These are phyloP conservation scores for Heterotilapia buettikoferi DNA, from an alignment of 2,113 vertebrate genomes.

Conservation along the genomic window DNA sequence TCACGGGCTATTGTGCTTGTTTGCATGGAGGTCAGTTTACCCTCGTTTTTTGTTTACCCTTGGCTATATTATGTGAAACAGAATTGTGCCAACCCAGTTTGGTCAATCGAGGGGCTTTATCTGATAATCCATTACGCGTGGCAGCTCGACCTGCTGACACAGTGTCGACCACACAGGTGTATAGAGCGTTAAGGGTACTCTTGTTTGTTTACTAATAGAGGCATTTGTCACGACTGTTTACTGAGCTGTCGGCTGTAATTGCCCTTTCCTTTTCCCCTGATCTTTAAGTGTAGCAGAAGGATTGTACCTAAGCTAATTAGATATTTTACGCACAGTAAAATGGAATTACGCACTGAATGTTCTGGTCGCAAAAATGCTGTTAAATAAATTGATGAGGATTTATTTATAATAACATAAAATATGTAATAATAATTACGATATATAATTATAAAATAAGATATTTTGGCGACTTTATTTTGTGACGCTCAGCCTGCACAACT, in stretches of 20 bases:
- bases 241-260: conserved; percentile 31
- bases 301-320: background rate
- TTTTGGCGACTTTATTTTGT: background rate
- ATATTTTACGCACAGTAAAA: background rate
- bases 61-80: background rate
- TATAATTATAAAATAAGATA: background rate
- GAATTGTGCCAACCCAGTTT: conserved; percentile 3
- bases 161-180: conserved; percentile 56
- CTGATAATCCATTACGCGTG: conserved; percentile 55
- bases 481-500: background rate
- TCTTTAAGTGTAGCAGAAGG: background rate
- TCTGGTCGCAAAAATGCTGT: fast-evolving
- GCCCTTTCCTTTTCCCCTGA: conserved; percentile 25
- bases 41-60: background rate
- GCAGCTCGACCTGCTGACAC: conserved; percentile 50
- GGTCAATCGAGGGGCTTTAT: background rate
- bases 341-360: background rate
- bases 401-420: background rate
- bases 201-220: conserved; percentile 45
- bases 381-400: background rate
- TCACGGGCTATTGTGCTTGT: background rate
- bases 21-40: background rate
- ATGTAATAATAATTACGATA: background rate
- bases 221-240: conserved; percentile 51
- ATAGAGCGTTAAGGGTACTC: conserved; percentile 27